Conservation (phyloP, 1,140 invertebrate species). For the Drosophila bifasciata region DNA sequence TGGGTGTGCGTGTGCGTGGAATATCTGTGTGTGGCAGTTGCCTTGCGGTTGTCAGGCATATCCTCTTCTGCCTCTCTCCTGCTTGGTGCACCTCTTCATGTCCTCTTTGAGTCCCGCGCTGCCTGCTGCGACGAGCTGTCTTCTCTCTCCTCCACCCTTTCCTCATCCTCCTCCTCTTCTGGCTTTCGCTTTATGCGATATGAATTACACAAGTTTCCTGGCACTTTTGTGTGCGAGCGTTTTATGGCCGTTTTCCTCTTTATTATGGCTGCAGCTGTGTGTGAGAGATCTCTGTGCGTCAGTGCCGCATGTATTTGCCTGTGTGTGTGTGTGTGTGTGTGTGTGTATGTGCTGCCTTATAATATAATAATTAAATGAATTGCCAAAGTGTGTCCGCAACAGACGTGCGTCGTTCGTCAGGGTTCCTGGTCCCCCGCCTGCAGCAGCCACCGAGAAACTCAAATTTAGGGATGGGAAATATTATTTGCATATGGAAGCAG, state of each 20-base stretch:
- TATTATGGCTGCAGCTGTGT: slow-evolving; percentile 64
- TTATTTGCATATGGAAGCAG: slow-evolving; percentile 15
- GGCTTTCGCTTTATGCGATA: slow-evolving; percentile 65
- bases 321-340: slow-evolving; percentile 12
- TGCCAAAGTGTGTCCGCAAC: slow-evolving; percentile 78
- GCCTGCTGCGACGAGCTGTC: slow-evolving; percentile 22
- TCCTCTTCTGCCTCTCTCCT: background rate
- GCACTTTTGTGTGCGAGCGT: slow-evolving; percentile 59
- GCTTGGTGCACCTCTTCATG: slow-evolving; percentile 1
- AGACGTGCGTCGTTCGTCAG: slow-evolving; percentile 70
- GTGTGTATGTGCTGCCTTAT: slow-evolving; percentile 48
- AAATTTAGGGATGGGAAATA: slow-evolving; percentile 39
- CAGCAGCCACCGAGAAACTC: background rate
- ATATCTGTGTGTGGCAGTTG: slow-evolving; percentile 45
- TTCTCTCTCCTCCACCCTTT: slow-evolving; percentile 1
- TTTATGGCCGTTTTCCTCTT: slow-evolving; percentile 79
- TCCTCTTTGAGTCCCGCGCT: slow-evolving; percentile 1
- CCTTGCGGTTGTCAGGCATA: slow-evolving; percentile 45
- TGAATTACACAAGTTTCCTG: slow-evolving; percentile 81
- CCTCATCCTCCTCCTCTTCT: background rate
- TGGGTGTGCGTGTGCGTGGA: slow-evolving; percentile 27
- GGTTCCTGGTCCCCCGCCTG: background rate
- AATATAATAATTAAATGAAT: slow-evolving; percentile 82
- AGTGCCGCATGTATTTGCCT: slow-evolving; percentile 4
- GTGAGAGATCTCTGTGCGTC: slow-evolving; percentile 8